These are phyloP conservation scores for Parambassis ranga DNA, from an alignment of 2,797 vertebrate species.

Conservation along the genomic window DNA sequence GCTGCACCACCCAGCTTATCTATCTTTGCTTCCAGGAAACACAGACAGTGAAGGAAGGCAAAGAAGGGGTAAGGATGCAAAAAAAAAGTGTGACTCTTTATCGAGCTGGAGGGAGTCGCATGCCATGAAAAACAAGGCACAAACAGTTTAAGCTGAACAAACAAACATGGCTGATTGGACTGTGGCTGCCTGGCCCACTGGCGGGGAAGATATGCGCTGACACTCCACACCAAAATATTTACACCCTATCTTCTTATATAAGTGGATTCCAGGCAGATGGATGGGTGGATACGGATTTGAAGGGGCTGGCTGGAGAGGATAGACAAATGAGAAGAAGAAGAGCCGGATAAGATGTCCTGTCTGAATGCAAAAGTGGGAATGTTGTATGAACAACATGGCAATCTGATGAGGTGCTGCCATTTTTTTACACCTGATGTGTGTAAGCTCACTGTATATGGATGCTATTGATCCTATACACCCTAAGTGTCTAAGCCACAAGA, in stretches of 20 bases:
- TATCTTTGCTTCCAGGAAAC: slow-evolving; percentile 57
- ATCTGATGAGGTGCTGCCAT: background rate
- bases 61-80: background rate
- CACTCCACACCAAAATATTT: slow-evolving; percentile 73
- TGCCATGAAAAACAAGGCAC: slow-evolving; percentile 72
- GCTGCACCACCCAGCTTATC: slow-evolving; percentile 60
- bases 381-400: background rate
- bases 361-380: slow-evolving; percentile 51
- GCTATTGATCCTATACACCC: slow-evolving; percentile 27
- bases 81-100: slow-evolving; percentile 64
- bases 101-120: slow-evolving; percentile 60
- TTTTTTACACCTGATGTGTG: background rate
- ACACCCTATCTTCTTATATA: slow-evolving; percentile 77
- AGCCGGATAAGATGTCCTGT: slow-evolving; percentile 41
- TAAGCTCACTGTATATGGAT: background rate
- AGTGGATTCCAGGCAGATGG: slow-evolving; percentile 70
- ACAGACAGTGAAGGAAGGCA: slow-evolving; percentile 35
- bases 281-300: slow-evolving; percentile 57
- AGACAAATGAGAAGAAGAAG: slow-evolving; percentile 52
- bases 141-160: slow-evolving; percentile 82
- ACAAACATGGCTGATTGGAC: slow-evolving; percentile 79
- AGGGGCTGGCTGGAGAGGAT: slow-evolving; percentile 58
- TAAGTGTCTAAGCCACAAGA: slow-evolving; percentile 19
- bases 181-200: slow-evolving; percentile 48
- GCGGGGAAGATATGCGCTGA: slow-evolving; percentile 58